Percentiles rank a stretch among this genome's conserved stretches.
These are phyloP conservation scores for Panthera leo DNA, from an alignment of 2,113 vertebrate species.

Conservation along the genomic window DNA sequence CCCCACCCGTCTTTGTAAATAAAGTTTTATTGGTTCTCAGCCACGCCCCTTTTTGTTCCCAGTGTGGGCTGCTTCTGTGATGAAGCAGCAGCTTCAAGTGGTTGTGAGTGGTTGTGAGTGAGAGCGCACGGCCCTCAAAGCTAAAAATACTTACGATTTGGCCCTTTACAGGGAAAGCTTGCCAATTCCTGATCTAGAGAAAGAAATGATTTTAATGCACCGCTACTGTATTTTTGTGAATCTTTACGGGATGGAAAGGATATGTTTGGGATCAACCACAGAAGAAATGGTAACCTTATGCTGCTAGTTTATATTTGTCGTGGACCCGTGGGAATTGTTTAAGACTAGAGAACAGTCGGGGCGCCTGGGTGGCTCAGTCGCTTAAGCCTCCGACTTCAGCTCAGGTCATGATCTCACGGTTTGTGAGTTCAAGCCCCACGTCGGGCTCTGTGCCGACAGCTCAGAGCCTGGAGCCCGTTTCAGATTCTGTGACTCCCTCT, in stretches of 20 bases:
- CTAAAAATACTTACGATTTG: not conserved
- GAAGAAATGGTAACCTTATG: not conserved
- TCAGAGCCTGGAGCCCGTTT: too few species aligned
- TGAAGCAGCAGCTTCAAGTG: not conserved
- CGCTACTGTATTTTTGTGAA: fast-evolving
- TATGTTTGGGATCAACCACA: not conserved
- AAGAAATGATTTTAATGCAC: not conserved
- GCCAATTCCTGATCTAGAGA: not conserved
- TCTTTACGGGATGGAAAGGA: not conserved
- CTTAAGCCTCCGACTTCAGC: too few species aligned
- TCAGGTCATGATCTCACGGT: too few species aligned
- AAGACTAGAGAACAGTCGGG: not conserved
- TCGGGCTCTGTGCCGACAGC: too few species aligned
- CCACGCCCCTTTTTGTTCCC: not conserved
- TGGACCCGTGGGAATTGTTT: not conserved
- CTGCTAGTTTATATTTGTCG: not conserved
- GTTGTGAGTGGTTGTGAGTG: not conserved
- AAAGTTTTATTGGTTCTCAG: not conserved
- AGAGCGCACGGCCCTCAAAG: not conserved
- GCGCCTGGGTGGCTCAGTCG: too few species aligned
- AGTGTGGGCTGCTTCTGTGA: not conserved
- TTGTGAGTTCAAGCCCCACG: too few species aligned
- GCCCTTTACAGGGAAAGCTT: not conserved
- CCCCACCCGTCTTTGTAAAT: not conserved
- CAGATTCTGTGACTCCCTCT: too few species aligned